Evolutionary conservation across 35 echinoderm and acorn worm genomes (phyloP).

Genomic region (Ophioderma brevispina): DNA sequence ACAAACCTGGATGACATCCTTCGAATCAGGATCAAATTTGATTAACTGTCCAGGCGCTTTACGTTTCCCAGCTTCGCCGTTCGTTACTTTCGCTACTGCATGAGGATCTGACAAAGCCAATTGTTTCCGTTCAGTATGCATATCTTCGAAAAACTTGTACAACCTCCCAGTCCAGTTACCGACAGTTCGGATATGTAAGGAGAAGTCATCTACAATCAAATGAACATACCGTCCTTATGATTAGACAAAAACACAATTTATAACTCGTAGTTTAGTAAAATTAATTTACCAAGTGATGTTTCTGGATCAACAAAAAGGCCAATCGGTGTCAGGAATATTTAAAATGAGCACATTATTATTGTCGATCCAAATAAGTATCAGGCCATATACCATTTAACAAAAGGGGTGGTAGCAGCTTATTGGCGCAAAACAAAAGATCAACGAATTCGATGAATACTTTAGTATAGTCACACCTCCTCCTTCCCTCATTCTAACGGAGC

Average conservation of each 20-base stretch:
- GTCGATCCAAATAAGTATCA: too few relatives aligned
- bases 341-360: too few relatives aligned
- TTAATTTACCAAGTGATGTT: not conserved
- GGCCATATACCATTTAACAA: too few relatives aligned
- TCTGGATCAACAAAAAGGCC: not conserved
- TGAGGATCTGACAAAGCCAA: not conserved
- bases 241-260: not conserved
- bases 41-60: not conserved
- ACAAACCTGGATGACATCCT: not conserved
- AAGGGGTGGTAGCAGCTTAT: too few relatives aligned
- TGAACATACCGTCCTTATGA: too few relatives aligned
- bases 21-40: not conserved
- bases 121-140: not conserved
- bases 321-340: not conserved
- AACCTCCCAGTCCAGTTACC: slow-evolving; percentile 92
- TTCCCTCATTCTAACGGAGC: too few relatives aligned
- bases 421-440: too few relatives aligned
- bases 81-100: not conserved
- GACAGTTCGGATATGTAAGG: slow-evolving; percentile 83
- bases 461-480: too few relatives aligned
- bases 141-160: slow-evolving; percentile 74
- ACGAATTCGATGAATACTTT: too few relatives aligned
- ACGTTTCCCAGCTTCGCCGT: not conserved
- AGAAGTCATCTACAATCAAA: slow-evolving; percentile 59
- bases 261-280: not conserved